These are phyloP conservation scores for Rhinophrynus dorsalis DNA, from an alignment of 2,797 vertebrate species.

Conservation along the genomic window DNA sequence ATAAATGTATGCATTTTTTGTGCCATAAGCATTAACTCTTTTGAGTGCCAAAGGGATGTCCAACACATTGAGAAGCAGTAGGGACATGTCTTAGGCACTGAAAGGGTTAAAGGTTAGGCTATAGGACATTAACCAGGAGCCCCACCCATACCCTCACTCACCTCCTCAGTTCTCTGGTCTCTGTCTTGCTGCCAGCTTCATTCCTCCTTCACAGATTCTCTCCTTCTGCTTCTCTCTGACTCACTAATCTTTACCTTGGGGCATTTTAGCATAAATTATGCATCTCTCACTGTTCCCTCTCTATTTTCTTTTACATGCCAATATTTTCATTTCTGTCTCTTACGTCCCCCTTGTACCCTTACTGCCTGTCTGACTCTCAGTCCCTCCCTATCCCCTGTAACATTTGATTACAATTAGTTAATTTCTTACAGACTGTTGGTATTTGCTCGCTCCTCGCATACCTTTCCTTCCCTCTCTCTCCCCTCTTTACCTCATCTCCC, in stretches of 20 bases:
- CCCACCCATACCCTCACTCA: neutral
- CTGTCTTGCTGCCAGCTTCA: neutral
- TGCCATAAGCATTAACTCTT: no score
- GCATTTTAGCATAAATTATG: neutral
- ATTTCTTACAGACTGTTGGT: slow-evolving; percentile 19
- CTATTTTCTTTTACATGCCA: slow-evolving; percentile 2
- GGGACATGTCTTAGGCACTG: no score
- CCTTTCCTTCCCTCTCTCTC: neutral
- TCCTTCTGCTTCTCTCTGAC: neutral
- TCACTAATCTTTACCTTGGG: neutral
- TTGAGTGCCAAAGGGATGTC: no score
- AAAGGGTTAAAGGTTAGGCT: no score
- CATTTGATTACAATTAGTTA: slow-evolving; percentile 42
- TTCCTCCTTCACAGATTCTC: neutral
- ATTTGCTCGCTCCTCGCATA: slow-evolving; percentile 1
- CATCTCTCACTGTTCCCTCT: neutral
- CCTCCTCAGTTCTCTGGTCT: neutral
- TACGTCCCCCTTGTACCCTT: neutral
- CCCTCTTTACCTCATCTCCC: neutral
- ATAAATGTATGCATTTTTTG: no score
- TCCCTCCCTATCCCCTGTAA: neutral
- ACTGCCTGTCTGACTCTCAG: neutral
- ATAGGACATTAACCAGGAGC: no score
- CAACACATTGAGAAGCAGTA: no score
- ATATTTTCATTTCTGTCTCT: slow-evolving; percentile 24